phyloP scores from a whole-genome alignment of 2,888 invertebrate species.

The Maniola hyperantus region DNA sequence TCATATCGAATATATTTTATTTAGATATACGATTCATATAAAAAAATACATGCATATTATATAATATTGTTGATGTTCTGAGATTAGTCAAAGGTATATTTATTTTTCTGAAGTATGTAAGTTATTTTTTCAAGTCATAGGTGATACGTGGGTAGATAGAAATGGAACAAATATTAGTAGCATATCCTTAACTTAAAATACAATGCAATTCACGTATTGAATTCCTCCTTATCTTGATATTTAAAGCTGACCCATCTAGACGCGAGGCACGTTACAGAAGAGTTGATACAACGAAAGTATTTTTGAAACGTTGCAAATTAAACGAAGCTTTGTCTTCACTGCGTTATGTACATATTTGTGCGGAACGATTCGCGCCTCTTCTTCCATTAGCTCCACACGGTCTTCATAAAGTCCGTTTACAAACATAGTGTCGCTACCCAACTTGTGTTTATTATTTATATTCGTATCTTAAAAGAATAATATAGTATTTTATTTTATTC shows the following conservation, averaged over 20 bases:
- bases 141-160: constrained; percentile 34
- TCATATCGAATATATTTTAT: constrained; percentile 31
- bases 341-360: no score
- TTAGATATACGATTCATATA: constrained; percentile 17
- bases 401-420: no score
- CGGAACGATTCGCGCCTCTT: no score
- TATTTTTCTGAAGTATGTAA: constrained; percentile 40
- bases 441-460: no score
- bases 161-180: constrained; percentile 28
- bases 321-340: no score
- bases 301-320: no score
- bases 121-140: constrained; percentile 43
- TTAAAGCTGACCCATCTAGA: neutral
- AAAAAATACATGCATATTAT: constrained; percentile 14
- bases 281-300: no score
- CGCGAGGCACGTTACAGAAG: no score
- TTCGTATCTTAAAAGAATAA: no score
- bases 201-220: constrained; percentile 5
- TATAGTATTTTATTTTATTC: no score
- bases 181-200: constrained; percentile 23
- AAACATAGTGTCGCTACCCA: no score
- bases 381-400: no score
- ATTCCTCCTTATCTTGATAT: neutral
- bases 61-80: constrained; percentile 41
- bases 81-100: constrained; percentile 39